Base-by-base conservation (phyloP, 2,888 invertebrate species). In the Eupithecia dodoneata region DNA sequence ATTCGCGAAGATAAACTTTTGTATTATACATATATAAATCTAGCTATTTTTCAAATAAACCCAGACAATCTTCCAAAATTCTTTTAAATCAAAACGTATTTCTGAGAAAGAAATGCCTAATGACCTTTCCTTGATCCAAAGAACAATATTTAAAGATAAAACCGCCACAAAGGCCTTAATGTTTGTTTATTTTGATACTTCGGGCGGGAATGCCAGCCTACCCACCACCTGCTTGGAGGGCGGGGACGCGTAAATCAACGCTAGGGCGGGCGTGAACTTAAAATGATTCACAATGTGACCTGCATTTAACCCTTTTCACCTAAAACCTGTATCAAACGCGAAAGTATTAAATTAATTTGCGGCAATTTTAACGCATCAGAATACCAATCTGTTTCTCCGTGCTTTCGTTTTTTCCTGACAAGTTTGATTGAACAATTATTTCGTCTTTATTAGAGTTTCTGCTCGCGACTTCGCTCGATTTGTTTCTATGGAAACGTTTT, bases 131-230 rank as follows among this genome's bases (percentile, higher is more conserved):
- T 45, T 45, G 45, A 69, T 69, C 45, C 67, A 69, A 44, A 69
- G 67, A 69, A 69, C 67, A 44, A 70, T 72, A 63, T 72, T 63
- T 72, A 47, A 13, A 63, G 45, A 72, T 63, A 72, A 45, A 72
- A 76, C 52, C 69, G 59, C 69, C 67, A 59, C 69, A 72, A 76
- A 52, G 18, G 30, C 45, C 72, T 41, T 59, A 75, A 69, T 72
- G 59, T 69, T 76, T 63, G 76, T 69, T 76, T 76, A 42, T 76
- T 69, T 72, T 63, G 59, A 76, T 69, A 76, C 76, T 75, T 75
- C 72, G 66, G 65, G 71, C 44, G 71, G 55, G 71, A 72, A 55
- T 42, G 55, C 63, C 63, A 2, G 15, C 6, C 18, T 41, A 66
- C 55, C 45, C 9, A 4, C 59, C 69, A 18, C 59, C 55, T 45